phyloP scores from a whole-genome alignment of 1,140 invertebrate species.

The Epicauta chinensis region DNA sequence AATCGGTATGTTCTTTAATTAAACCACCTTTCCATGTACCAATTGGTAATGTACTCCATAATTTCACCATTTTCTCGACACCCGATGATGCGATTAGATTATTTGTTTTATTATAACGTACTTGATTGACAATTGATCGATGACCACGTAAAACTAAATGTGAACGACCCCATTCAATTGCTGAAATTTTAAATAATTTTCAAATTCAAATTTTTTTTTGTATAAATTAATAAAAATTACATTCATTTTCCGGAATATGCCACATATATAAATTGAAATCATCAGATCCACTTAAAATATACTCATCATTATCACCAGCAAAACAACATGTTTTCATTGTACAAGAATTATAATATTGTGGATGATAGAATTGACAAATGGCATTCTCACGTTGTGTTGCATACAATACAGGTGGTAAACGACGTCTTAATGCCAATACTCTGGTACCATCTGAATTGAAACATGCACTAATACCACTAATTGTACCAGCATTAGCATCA shows the following conservation, averaged over 20 bases:
- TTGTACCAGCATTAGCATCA: conserved; percentile 58
- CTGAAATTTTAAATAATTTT: conserved; percentile 24
- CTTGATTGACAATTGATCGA: conserved; percentile 94
- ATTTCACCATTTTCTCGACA: conserved; percentile 92
- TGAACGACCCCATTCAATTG: conserved; percentile 47
- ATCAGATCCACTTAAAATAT: conserved; percentile 86
- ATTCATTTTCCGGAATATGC: conserved; percentile 68
- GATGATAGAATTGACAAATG: conserved; percentile 81
- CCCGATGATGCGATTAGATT: conserved; percentile 88
- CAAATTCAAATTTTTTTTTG: too few relatives aligned
- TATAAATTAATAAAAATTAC: conserved; percentile 41
- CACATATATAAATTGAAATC: conserved; percentile 95
- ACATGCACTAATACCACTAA: conserved; percentile 86
- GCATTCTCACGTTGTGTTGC: conserved; percentile 58
- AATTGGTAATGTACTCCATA: conserved; percentile 72
- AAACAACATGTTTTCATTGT: conserved; percentile 96
- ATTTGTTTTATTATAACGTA: conserved; percentile 79
- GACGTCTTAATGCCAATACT: conserved; percentile 75
- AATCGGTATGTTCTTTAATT: conserved; percentile 51
- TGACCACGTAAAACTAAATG: conserved; percentile 84
- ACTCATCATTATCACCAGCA: conserved; percentile 85
- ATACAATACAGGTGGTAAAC: conserved; percentile 80
- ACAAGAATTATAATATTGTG: conserved; percentile 91
- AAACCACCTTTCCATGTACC: conserved; percentile 53
- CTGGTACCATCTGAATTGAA: conserved; percentile 75